A percentile compares a stretch with the other conserved stretches of the same genome.
phyloP scores from a whole-genome alignment of 2,797 vertebrate species.

The Labroides dimidiatus region DNA sequence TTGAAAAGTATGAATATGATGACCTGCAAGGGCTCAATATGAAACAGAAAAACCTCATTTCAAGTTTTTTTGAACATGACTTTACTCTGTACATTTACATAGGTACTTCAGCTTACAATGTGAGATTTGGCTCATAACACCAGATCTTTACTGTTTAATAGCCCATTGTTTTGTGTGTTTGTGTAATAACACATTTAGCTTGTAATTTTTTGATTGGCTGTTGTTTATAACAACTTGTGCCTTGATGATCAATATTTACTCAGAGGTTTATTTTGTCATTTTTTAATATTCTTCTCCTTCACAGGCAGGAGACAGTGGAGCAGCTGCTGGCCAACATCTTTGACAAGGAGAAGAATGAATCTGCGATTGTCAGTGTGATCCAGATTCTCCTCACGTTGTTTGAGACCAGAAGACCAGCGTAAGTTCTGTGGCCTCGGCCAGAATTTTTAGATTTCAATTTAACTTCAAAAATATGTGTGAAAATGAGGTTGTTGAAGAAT shows the following conservation, averaged over 20 bases:
- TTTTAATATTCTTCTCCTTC: slow-evolving; percentile 38
- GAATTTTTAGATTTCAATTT: slow-evolving; percentile 2
- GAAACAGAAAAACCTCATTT: neutral
- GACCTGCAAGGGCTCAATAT: neutral
- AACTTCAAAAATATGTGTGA: neutral
- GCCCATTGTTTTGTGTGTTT: neutral
- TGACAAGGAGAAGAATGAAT: slow-evolving; percentile 96
- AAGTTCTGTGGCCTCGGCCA: slow-evolving; percentile 67
- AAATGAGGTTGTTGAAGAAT: neutral
- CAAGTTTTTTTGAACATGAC: neutral
- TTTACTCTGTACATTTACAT: neutral
- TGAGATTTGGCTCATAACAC: too few relatives aligned
- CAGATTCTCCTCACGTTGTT: slow-evolving; percentile 97
- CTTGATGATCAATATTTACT: neutral
- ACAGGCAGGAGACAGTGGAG: slow-evolving; percentile 96
- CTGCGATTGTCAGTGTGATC: slow-evolving; percentile 97
- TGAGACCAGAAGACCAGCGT: slow-evolving; percentile 97
- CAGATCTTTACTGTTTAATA: neutral
- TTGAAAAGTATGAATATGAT: slow-evolving; percentile 90
- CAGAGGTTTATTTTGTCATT: neutral
- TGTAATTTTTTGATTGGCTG: neutral
- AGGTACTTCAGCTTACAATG: neutral
- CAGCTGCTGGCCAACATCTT: slow-evolving; percentile 97
- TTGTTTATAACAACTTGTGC: neutral
- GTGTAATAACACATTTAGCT: neutral